A percentile compares a stretch with the other conserved stretches of the same genome.
Evolutionary conservation across 1,140 invertebrate genomes (phyloP).

Genomic region (Magallana ariakensis): DNA sequence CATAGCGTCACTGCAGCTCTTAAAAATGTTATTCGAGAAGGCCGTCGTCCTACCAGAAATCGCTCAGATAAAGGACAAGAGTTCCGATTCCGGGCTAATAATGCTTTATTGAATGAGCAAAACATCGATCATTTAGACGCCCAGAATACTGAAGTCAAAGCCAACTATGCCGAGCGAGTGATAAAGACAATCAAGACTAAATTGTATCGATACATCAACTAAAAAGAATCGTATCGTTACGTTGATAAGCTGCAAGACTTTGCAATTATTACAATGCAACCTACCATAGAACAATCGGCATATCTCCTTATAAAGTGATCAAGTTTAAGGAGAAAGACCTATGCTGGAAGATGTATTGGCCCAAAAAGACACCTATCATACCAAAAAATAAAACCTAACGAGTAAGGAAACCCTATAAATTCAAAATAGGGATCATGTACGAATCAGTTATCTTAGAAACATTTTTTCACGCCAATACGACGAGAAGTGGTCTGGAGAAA

Average conservation of each 20-base stretch:
- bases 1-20: not conserved
- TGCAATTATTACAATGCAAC: slow-evolving; percentile 42
- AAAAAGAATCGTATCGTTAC: slow-evolving; percentile 29
- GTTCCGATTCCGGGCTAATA: no score
- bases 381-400: slow-evolving; percentile 28
- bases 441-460: slow-evolving; percentile 45
- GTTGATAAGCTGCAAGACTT: slow-evolving; percentile 21
- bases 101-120: no score
- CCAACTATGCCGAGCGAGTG: not conserved
- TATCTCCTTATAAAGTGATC: slow-evolving; percentile 30
- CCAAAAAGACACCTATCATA: slow-evolving; percentile 27
- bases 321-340: slow-evolving; percentile 39
- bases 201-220: slow-evolving; percentile 40
- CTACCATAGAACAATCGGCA: slow-evolving; percentile 42
- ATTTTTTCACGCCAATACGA: slow-evolving; percentile 42
- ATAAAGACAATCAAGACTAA: slow-evolving; percentile 48
- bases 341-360: slow-evolving; percentile 52
- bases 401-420: slow-evolving; percentile 26
- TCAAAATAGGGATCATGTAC: slow-evolving; percentile 48
- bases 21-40: not conserved
- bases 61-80: not conserved
- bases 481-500: slow-evolving; percentile 46
- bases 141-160: not conserved
- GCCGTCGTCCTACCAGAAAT: not conserved
- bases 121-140: no score